Conservation (phyloP, 2,113 vertebrate genomes). For the Vulpes lagopus region DNA sequence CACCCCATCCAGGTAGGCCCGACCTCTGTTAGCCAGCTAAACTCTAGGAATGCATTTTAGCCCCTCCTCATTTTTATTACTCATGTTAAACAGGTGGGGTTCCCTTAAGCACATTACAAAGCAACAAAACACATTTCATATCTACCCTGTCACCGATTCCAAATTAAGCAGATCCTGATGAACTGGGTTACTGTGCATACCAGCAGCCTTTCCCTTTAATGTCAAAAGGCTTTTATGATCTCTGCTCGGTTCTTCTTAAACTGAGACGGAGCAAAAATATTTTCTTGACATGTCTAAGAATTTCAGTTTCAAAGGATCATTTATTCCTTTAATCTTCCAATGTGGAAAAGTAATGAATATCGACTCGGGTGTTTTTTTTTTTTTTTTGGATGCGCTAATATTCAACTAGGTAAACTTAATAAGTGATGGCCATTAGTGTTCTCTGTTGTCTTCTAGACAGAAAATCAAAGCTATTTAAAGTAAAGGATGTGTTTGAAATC, state of each 20-base stretch:
- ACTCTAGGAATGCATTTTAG: not conserved
- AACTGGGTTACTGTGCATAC: constrained; percentile 15
- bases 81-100: not conserved
- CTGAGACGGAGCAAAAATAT: constrained; percentile 67
- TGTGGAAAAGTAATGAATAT: constrained; percentile 78
- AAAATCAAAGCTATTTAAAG: constrained; percentile 89
- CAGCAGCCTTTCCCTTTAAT: constrained; percentile 74
- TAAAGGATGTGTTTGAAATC: constrained; percentile 88
- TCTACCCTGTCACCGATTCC: constrained; percentile 3
- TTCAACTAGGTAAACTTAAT: constrained; percentile 84
- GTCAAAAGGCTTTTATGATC: constrained; percentile 82
- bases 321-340: constrained; percentile 80
- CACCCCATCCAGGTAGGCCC: not conserved
- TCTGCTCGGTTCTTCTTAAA: constrained; percentile 73
- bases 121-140: constrained; percentile 42
- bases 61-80: not conserved
- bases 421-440: constrained; percentile 84
- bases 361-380: not conserved
- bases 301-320: constrained; percentile 76
- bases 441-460: constrained; percentile 87
- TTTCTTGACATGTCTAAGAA: constrained; percentile 81
- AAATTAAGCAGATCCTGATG: constrained; percentile 63
- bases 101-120: not conserved
- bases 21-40: not conserved
- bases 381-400: constrained; percentile 81